Conservation (phyloP, 2,888 invertebrate species). For the Epinotia bilunana region DNA sequence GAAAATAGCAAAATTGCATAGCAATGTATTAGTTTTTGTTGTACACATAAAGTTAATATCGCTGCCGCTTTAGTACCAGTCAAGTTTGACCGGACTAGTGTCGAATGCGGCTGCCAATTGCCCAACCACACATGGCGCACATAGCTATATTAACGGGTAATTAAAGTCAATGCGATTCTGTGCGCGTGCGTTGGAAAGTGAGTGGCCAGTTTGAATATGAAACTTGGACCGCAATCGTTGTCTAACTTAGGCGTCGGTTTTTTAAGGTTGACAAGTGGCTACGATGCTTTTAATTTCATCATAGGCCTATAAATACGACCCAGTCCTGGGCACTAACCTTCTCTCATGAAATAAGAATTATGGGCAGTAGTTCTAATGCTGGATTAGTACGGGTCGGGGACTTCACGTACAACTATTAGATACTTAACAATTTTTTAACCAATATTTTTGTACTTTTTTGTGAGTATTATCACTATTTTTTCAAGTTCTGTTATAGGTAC, state of each 20-base stretch:
- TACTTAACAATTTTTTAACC: too few species aligned
- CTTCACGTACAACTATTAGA: too few species aligned
- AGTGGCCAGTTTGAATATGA: slow-evolving; percentile 74
- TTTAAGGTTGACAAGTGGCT: slow-evolving; percentile 27
- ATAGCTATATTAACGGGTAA: slow-evolving; percentile 53
- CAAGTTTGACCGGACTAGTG: slow-evolving; percentile 1
- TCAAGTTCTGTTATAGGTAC: too few species aligned
- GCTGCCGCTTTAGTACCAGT: not conserved
- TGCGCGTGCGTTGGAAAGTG: slow-evolving; percentile 73
- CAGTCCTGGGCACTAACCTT: too few species aligned
- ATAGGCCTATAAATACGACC: too few species aligned
- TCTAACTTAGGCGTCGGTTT: slow-evolving; percentile 47
- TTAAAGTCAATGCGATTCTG: slow-evolving; percentile 69
- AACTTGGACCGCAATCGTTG: slow-evolving; percentile 62
- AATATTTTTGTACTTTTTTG: too few species aligned
- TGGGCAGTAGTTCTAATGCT: too few species aligned
- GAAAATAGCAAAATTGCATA: not conserved
- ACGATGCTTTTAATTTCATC: slow-evolving; percentile 9
- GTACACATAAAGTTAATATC: not conserved
- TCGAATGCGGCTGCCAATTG: slow-evolving; percentile 18
- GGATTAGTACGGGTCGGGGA: too few species aligned
- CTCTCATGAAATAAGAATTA: too few species aligned
- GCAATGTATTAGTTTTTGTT: not conserved
- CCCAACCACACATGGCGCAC: slow-evolving; percentile 43
- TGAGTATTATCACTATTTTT: too few species aligned